A percentile compares a stretch with the other conserved stretches of the same genome.
Evolutionary conservation across 2,113 vertebrate species (phyloP).

Genomic region (Solea senegalensis): DNA sequence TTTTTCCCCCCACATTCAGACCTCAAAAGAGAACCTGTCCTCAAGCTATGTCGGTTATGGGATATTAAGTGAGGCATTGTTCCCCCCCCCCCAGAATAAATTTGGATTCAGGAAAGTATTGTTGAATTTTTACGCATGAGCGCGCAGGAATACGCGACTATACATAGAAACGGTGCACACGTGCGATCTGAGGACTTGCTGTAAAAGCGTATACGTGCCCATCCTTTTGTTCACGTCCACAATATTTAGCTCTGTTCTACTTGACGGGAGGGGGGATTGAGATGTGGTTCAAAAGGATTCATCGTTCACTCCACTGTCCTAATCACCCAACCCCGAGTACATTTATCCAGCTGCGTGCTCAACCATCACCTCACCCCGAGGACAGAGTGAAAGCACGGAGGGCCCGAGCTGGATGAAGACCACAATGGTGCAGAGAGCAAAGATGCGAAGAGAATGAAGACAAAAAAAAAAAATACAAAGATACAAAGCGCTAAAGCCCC

Average conservation of each 20-base stretch:
- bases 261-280: constrained; percentile 23
- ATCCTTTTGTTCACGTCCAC: constrained; percentile 6
- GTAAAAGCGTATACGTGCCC: neutral
- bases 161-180: constrained; percentile 12
- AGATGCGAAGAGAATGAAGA: constrained; percentile 62
- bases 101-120: constrained; percentile 39
- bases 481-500: constrained; percentile 60
- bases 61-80: constrained; percentile 51
- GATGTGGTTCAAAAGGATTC: constrained; percentile 39
- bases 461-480: constrained; percentile 46
- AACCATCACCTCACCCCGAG: constrained; percentile 44
- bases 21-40: constrained; percentile 69
- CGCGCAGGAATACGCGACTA: constrained; percentile 8
- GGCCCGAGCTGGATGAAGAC: constrained; percentile 57
- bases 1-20: constrained; percentile 71
- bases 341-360: constrained; percentile 43
- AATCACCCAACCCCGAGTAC: constrained; percentile 34
- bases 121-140: constrained; percentile 16
- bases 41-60: constrained; percentile 58
- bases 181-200: constrained; percentile 3
- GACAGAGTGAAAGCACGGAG: constrained; percentile 52
- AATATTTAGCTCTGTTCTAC: constrained; percentile 25
- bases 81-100: constrained; percentile 40
- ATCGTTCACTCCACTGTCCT: constrained; percentile 31
- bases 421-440: constrained; percentile 58